Percentiles rank a stretch among this genome's conserved stretches.
These are phyloP conservation scores for Bombus consobrinus DNA, from an alignment of 1,140 invertebrate genomes.

Conservation along the genomic window DNA sequence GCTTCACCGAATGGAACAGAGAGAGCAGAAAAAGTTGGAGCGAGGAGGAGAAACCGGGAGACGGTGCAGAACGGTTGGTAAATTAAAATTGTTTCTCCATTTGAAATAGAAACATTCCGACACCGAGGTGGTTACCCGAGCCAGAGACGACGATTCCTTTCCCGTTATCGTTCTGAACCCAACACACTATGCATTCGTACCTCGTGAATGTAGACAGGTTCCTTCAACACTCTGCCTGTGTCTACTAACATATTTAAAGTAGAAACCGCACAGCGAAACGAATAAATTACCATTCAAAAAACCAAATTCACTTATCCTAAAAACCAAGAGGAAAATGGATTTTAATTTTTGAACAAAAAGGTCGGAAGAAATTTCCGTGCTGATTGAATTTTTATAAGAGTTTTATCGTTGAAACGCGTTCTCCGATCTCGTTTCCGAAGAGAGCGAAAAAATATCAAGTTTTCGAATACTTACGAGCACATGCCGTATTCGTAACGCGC, in stretches of 20 bases:
- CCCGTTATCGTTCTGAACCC: conserved; percentile 37
- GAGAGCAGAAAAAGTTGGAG: conserved; percentile 46
- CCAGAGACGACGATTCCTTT: conserved; percentile 47
- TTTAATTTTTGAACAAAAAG: conserved; percentile 18
- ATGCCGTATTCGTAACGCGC: too few relatives aligned
- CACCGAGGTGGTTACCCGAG: conserved; percentile 38
- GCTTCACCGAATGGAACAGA: conserved; percentile 39
- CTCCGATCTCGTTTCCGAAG: not conserved
- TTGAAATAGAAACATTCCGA: conserved; percentile 73
- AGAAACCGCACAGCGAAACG: not conserved
- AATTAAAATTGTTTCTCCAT: conserved; percentile 78
- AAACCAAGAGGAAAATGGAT: not conserved
- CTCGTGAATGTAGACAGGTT: not conserved
- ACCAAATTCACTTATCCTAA: not conserved
- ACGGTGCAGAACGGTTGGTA: conserved; percentile 63
- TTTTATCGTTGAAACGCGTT: not conserved
- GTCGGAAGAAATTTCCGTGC: not conserved
- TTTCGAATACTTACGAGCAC: not conserved
- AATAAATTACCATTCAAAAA: not conserved
- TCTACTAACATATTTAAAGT: not conserved
- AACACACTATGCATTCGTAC: not conserved
- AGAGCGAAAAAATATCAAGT: not conserved
- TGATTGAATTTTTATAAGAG: not conserved
- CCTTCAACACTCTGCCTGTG: not conserved
- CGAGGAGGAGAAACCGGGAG: conserved; percentile 49